Evolutionary conservation across 2,888 invertebrate species (phyloP).

Genomic region (Ichneumon xanthorius): DNA sequence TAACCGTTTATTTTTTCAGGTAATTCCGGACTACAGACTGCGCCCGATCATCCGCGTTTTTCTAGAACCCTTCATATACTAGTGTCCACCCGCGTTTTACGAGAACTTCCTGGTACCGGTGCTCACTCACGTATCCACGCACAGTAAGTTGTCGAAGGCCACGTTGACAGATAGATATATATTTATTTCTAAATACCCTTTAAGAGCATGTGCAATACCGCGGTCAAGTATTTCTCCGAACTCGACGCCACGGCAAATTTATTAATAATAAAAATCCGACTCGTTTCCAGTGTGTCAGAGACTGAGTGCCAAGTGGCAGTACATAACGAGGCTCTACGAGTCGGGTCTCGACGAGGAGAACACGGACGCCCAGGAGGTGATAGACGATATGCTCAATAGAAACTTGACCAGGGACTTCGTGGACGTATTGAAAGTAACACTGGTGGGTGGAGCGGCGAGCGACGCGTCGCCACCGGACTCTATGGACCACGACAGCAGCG

Average conservation of each 20-base stretch:
- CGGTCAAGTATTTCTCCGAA: too few species aligned
- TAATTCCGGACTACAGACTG: conserved; percentile 94
- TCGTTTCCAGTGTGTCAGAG: conserved; percentile 85
- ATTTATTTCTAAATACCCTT: too few species aligned
- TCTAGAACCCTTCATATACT: conserved; percentile 93
- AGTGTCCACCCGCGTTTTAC: conserved; percentile 94
- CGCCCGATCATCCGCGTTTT: conserved; percentile 93
- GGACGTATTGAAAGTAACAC: conserved; percentile 91
- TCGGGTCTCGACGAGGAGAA: conserved; percentile 91
- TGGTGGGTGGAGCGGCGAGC: conserved; percentile 89
- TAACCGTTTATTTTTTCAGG: conserved; percentile 83
- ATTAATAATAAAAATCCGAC: not conserved
- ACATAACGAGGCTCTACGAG: conserved; percentile 91
- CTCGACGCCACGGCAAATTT: not conserved
- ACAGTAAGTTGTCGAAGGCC: conserved; percentile 87
- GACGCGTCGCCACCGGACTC: conserved; percentile 86
- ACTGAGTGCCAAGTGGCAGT: conserved; percentile 92
- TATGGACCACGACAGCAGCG: conserved; percentile 89
- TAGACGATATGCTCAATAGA: conserved; percentile 94
- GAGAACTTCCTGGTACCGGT: conserved; percentile 92
- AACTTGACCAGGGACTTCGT: conserved; percentile 95
- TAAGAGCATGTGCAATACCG: too few species aligned
- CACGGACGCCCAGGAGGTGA: conserved; percentile 92
- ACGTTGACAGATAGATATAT: too few species aligned
- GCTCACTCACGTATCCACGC: conserved; percentile 91